Conservation (phyloP, 2,113 vertebrate species). For the Hyaena hyaena region DNA sequence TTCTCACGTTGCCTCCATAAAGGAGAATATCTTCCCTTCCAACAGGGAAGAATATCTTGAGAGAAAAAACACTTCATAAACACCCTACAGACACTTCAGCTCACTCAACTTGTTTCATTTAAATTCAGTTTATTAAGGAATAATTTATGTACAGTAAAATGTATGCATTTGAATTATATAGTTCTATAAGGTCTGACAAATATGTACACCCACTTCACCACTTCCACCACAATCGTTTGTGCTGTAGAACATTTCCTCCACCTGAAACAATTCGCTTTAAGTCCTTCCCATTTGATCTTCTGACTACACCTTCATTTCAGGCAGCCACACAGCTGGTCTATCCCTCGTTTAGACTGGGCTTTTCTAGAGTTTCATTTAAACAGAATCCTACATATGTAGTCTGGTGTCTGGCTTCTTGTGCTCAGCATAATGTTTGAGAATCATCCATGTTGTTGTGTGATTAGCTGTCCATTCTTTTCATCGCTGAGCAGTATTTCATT, state of each 20-base stretch:
- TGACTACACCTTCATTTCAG: neutral
- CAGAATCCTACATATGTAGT: neutral
- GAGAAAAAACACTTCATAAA: neutral
- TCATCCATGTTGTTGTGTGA: neutral
- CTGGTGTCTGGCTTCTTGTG: neutral
- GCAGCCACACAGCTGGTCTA: neutral
- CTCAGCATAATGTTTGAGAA: neutral
- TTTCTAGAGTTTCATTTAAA: neutral
- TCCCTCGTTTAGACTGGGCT: neutral
- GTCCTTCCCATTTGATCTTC: neutral
- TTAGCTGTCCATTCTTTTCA: neutral
- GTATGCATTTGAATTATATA: neutral
- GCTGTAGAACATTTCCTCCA: neutral
- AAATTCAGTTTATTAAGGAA: neutral
- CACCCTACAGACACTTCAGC: neutral
- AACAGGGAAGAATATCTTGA: constrained; percentile 34
- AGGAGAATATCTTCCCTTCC: neutral
- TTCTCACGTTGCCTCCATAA: neutral
- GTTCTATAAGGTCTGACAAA: neutral
- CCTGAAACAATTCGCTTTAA: neutral
- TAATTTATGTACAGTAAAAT: neutral
- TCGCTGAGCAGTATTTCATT: neutral
- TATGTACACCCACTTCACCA: neutral
- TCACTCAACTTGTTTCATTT: neutral
- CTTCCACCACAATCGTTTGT: neutral